phyloP scores from a whole-genome alignment of 2,113 vertebrate species.

The Corythaeola cristata region DNA sequence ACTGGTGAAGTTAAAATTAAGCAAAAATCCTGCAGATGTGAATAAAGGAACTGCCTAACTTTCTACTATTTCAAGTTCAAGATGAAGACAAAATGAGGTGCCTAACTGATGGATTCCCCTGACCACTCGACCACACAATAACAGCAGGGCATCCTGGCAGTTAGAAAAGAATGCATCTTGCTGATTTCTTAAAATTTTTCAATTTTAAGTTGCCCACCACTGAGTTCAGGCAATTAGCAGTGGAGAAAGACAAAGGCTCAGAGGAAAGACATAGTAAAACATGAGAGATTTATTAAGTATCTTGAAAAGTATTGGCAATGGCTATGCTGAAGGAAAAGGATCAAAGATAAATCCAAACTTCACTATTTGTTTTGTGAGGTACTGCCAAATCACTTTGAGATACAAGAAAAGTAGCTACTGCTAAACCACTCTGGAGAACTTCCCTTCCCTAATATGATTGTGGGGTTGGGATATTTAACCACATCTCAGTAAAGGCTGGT shows the following conservation, averaged over 20 bases:
- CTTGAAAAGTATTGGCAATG: not conserved
- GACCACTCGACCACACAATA: not conserved
- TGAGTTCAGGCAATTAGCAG: not conserved
- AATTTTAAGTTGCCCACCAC: not conserved
- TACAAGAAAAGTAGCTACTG: not conserved
- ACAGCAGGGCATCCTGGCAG: not conserved
- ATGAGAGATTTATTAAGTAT: not conserved
- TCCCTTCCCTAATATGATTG: not conserved
- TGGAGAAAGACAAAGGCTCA: not conserved
- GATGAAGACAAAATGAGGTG: not conserved
- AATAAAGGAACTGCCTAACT: not conserved
- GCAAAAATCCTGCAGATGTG: not conserved
- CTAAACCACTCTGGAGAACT: not conserved
- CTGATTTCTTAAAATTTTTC: not conserved
- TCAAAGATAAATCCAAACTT: not conserved
- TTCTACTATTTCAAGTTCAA: not conserved
- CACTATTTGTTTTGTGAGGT: not conserved
- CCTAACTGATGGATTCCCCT: not conserved
- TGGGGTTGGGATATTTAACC: not conserved
- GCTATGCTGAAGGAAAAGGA: not conserved
- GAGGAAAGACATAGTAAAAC: not conserved
- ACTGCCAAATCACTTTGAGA: not conserved
- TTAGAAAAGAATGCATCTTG: not conserved
- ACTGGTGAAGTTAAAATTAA: not conserved
- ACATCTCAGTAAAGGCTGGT: not conserved